Evolutionary conservation across 2,888 invertebrate species (phyloP), one percentile per base, ranked within the genome.

Genomic region (Plebejus anna): DNA sequence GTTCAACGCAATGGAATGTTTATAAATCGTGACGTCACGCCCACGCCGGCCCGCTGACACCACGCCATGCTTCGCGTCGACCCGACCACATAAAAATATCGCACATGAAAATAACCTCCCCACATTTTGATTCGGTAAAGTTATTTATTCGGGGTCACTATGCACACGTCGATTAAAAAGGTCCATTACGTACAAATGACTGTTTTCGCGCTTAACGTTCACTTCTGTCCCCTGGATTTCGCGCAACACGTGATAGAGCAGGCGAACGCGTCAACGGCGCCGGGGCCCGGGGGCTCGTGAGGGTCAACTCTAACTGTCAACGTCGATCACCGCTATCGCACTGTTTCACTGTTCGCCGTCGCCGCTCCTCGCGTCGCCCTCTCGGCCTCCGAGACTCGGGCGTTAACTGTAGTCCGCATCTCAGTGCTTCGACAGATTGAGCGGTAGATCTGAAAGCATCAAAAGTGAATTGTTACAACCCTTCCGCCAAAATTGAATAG

Each of bases 381-480:
- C 75, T 76, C 78, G 76, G 76, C 55, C 86, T 85, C 83, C 83
- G 81, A 86, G 82, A 82, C 83, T 83, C 82, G 84, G 85, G 87
- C 84, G 84, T 80, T 84, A 84, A 84, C 83, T 80, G 77, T 13
- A 79, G 81, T 78, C 79, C 80, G 72, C 80, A 47, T 81, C 83
- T 90, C 90, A 95, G 95, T 97, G 97, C 95, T 97, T 97, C 87
- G 97, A 97, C 94, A 97, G 95, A 94, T 97, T 97, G 90, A 97
- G 95, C 90, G 97, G 97, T 95, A 97, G 96, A 96, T 97, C 97
- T 97, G 95, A 78, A 96, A 96, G 22, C n/a, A 61, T 13, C 47
- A n/a, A 76, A 42, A 71, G 42, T 47, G 0, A 22, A 42, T 22
- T 47, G n/a, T 59, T 22, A 59, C 11, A 61, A 28, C 11, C 61